Evolutionary conservation across 2,113 vertebrate genomes (phyloP).

Genomic region (Malaclemys terrapin): DNA sequence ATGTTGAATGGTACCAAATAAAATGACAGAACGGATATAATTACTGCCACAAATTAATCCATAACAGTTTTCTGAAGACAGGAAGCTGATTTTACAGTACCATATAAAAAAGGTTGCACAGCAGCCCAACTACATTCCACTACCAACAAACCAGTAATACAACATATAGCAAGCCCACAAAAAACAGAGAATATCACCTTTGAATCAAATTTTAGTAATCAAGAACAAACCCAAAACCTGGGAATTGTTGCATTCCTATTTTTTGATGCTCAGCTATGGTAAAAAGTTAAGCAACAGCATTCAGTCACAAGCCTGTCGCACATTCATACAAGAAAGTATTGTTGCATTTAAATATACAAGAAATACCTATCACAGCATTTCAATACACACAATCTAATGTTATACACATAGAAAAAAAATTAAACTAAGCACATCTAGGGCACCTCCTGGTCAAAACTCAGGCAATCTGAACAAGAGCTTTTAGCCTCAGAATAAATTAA

Average conservation of each 20-base stretch:
- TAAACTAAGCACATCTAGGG: slow-evolving; percentile 81
- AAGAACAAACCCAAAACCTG: slow-evolving; percentile 70
- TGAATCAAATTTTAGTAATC: slow-evolving; percentile 63
- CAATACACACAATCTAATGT: slow-evolving; percentile 81
- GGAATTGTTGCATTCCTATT: slow-evolving; percentile 83
- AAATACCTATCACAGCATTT: slow-evolving; percentile 84
- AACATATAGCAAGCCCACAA: slow-evolving; percentile 61
- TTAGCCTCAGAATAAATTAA: slow-evolving; percentile 77
- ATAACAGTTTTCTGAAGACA: slow-evolving; percentile 65
- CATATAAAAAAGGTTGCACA: slow-evolving; percentile 57
- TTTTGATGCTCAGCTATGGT: slow-evolving; percentile 72
- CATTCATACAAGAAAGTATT: slow-evolving; percentile 85
- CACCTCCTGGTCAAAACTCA: slow-evolving; percentile 78
- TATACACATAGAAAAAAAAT: slow-evolving; percentile 71
- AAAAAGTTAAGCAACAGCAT: slow-evolving; percentile 82
- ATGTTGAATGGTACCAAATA: slow-evolving; percentile 29
- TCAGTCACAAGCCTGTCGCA: slow-evolving; percentile 83
- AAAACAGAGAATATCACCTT: slow-evolving; percentile 59
- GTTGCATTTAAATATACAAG: slow-evolving; percentile 81
- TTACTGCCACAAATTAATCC: slow-evolving; percentile 73
- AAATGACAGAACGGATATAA: slow-evolving; percentile 54
- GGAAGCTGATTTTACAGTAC: slow-evolving; percentile 56
- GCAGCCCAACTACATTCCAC: slow-evolving; percentile 58
- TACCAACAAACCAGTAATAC: slow-evolving; percentile 57
- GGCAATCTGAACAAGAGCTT: slow-evolving; percentile 79